Conservation (phyloP, 2,888 invertebrate genomes). For the Drosophila formosana region DNA sequence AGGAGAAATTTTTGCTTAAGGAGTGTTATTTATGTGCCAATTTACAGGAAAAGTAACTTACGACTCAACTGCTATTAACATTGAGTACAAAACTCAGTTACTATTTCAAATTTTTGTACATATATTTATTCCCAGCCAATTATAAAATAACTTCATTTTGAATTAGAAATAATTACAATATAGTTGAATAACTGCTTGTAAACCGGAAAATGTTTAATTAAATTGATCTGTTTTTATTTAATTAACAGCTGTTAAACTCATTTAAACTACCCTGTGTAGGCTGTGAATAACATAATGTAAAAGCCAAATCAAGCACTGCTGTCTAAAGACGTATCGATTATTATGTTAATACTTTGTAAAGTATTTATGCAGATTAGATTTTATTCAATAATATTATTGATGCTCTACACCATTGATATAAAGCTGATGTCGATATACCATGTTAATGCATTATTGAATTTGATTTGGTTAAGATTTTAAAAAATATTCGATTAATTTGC, state of each 20-base stretch:
- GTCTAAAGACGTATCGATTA: background rate
- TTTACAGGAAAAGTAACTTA: constrained; percentile 13
- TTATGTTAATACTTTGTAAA: background rate
- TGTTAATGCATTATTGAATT: too few relatives aligned
- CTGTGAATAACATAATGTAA: background rate
- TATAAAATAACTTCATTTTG: too few relatives aligned
- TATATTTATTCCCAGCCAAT: too few relatives aligned
- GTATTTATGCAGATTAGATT: too few relatives aligned
- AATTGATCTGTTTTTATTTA: background rate
- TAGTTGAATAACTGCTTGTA: background rate
- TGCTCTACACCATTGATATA: too few relatives aligned
- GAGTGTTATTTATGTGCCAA: background rate
- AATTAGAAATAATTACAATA: too few relatives aligned
- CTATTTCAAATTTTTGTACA: too few relatives aligned
- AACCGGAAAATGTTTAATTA: background rate
- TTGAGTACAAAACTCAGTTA: too few relatives aligned
- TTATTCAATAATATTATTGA: too few relatives aligned
- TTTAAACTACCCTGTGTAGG: too few relatives aligned
- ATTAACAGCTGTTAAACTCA: constrained; percentile 8
- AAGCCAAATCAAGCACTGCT: background rate
- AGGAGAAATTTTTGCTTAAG: too few relatives aligned
- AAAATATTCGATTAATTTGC: background rate
- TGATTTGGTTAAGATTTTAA: background rate
- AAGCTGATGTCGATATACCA: too few relatives aligned
- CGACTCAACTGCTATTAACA: constrained; percentile 13